Conservation (phyloP, 1,140 invertebrate species). For the Aphaenogaster rudis region DNA sequence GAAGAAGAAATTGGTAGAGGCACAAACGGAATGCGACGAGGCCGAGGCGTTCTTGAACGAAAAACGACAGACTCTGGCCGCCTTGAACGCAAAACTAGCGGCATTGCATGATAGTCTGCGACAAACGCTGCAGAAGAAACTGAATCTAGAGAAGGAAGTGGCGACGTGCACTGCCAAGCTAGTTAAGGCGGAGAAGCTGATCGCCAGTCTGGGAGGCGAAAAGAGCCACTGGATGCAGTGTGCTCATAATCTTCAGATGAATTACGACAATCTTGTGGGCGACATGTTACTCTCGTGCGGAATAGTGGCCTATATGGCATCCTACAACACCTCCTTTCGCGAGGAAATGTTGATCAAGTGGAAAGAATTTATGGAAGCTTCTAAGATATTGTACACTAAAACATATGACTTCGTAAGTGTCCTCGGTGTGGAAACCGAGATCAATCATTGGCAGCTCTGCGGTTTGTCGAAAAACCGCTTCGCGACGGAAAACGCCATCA, state of each 20-base stretch:
- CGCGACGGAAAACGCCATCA: constrained; percentile 91
- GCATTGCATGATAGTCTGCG: constrained; percentile 87
- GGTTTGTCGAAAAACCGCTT: constrained; percentile 90
- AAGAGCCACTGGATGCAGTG: constrained; percentile 90
- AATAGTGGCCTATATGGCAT: constrained; percentile 90
- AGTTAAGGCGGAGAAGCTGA: constrained; percentile 90
- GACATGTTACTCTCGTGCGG: constrained; percentile 90
- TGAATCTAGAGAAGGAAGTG: constrained; percentile 87
- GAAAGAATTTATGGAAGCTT: constrained; percentile 85
- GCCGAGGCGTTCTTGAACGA: constrained; percentile 89
- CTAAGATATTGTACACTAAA: constrained; percentile 88
- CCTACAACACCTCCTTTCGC: constrained; percentile 88
- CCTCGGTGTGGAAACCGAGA: constrained; percentile 88
- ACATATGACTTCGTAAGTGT: constrained; percentile 88
- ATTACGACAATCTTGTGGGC: constrained; percentile 89
- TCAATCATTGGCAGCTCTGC: constrained; percentile 89
- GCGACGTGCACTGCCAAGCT: constrained; percentile 89
- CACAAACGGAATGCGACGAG: constrained; percentile 88
- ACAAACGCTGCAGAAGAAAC: constrained; percentile 85
- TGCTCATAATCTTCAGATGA: constrained; percentile 87
- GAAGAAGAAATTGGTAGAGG: constrained; percentile 88
- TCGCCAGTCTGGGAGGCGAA: constrained; percentile 90
- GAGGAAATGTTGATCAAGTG: constrained; percentile 86
- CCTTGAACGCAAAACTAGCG: constrained; percentile 89
- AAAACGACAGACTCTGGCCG: constrained; percentile 88